These are phyloP conservation scores for Blennius ocellaris DNA, from an alignment of 2,113 vertebrate genomes.

Conservation along the genomic window DNA sequence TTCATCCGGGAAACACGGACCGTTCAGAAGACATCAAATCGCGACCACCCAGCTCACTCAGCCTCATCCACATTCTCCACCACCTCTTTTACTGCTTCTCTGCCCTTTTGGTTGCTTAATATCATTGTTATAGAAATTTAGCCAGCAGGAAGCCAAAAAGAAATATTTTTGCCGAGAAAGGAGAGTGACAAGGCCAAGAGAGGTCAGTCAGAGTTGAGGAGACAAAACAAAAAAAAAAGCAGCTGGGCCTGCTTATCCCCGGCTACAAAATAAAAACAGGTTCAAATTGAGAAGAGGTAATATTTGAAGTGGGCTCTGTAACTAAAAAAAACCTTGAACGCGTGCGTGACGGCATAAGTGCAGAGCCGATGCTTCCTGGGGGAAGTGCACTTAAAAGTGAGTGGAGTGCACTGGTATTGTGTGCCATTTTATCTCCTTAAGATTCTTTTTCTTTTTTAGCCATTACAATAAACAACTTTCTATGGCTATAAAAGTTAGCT, in stretches of 20 bases:
- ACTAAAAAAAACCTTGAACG: constrained; percentile 32
- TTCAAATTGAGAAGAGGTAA: constrained; percentile 32
- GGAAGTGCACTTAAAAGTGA: constrained; percentile 25
- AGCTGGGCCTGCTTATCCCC: constrained; percentile 67
- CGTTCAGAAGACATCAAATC: constrained; percentile 33
- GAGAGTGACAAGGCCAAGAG: constrained; percentile 33
- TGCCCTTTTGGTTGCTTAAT: constrained; percentile 15
- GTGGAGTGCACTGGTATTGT: constrained; percentile 15
- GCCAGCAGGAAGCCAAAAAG: constrained; percentile 63
- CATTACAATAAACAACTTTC: constrained; percentile 53
- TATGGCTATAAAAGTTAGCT: constrained; percentile 57
- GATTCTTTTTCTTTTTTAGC: constrained; percentile 16
- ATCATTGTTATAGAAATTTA: constrained; percentile 28
- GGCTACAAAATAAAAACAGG: constrained; percentile 32
- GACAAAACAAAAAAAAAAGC: constrained; percentile 10
- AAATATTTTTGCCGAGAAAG: constrained; percentile 48
- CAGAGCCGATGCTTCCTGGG: constrained; percentile 29
- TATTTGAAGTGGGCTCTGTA: constrained; percentile 31
- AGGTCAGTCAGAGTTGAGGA: constrained; percentile 49
- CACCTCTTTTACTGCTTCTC: background rate
- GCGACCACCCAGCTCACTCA: constrained; percentile 53
- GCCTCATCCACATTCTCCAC: constrained; percentile 18
- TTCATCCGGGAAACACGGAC: constrained; percentile 50
- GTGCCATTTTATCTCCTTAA: constrained; percentile 26
- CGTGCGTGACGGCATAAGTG: constrained; percentile 6